Conservation (phyloP, 2,888 invertebrate genomes). For the Phymatocera aterrima region DNA sequence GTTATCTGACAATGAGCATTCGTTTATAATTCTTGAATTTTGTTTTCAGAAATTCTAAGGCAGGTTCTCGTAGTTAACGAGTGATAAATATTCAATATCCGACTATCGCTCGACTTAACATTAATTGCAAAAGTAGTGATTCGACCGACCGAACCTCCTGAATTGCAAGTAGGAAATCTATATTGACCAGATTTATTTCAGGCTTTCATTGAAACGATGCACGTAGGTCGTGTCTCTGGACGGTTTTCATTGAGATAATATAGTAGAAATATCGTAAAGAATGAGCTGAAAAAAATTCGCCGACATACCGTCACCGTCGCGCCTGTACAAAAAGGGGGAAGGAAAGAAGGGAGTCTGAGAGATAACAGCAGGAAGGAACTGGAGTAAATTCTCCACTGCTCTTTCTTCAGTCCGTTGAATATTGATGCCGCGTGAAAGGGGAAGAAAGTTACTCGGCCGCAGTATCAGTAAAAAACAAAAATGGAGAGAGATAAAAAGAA, state of each 20-base stretch:
- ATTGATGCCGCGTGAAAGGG: slow-evolving; percentile 1
- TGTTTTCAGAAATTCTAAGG: too few species aligned
- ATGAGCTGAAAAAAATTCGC: not conserved
- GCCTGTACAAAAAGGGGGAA: too few species aligned
- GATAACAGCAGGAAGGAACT: not conserved
- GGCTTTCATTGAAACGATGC: not conserved
- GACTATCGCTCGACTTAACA: too few species aligned
- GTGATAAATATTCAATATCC: too few species aligned
- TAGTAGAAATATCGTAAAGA: not conserved
- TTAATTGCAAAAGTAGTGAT: too few species aligned
- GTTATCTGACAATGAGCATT: too few species aligned
- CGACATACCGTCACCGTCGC: not conserved
- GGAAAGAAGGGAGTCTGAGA: not conserved
- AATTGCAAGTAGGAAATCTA: too few species aligned
- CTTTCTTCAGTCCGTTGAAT: not conserved
- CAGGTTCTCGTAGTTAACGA: too few species aligned
- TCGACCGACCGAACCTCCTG: too few species aligned
- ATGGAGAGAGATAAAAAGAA: too few species aligned
- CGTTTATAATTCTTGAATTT: too few species aligned
- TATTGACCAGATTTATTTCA: not conserved
- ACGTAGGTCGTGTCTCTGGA: too few species aligned
- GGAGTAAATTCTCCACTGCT: not conserved
- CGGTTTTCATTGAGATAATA: not conserved
- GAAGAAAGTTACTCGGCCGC: not conserved
- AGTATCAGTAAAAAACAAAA: not conserved